These are phyloP conservation scores for Hedychridium roseum DNA, from an alignment of 2,888 invertebrate genomes.

Conservation along the genomic window DNA sequence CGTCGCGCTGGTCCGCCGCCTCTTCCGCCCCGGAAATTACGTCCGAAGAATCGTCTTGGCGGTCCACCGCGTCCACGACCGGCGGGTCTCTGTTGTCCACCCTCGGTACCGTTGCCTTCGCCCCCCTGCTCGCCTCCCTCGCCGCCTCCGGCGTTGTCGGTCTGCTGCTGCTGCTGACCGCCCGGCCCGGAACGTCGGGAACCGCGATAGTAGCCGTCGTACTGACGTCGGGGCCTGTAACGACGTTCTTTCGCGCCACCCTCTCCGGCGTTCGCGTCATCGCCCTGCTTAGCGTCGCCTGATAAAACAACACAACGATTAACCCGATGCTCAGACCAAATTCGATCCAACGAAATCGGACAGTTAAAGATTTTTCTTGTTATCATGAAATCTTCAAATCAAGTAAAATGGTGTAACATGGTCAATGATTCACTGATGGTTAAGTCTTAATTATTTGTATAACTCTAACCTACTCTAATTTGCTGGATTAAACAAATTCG, in stretches of 20 bases:
- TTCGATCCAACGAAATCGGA: too few species aligned
- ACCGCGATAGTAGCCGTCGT: constrained; percentile 63
- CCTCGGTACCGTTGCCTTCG: constrained; percentile 40
- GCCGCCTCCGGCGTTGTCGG: constrained; percentile 61
- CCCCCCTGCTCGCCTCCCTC: constrained; percentile 47
- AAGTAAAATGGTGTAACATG: too few species aligned
- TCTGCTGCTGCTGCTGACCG: constrained; percentile 52
- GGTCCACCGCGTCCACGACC: constrained; percentile 64
- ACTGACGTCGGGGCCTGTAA: constrained; percentile 65
- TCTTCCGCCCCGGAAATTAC: constrained; percentile 77
- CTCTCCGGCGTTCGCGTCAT: constrained; percentile 61
- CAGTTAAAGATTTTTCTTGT: too few species aligned
- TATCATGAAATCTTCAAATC: too few species aligned
- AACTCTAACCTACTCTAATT: too few species aligned
- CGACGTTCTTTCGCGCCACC: constrained; percentile 58
- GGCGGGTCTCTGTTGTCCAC: constrained; percentile 55
- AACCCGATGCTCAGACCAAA: too few species aligned
- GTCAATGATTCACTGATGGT: too few species aligned
- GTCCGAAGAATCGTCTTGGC: constrained; percentile 76
- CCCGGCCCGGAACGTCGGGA: constrained; percentile 61
- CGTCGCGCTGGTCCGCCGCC: constrained; percentile 66
- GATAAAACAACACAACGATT: constrained; percentile 1
- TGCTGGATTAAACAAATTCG: too few species aligned
- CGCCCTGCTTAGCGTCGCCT: constrained; percentile 62
- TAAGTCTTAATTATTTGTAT: too few species aligned